These are phyloP conservation scores for Drosophila eugracilis DNA, from an alignment of 1,140 invertebrate species.

Conservation along the genomic window DNA sequence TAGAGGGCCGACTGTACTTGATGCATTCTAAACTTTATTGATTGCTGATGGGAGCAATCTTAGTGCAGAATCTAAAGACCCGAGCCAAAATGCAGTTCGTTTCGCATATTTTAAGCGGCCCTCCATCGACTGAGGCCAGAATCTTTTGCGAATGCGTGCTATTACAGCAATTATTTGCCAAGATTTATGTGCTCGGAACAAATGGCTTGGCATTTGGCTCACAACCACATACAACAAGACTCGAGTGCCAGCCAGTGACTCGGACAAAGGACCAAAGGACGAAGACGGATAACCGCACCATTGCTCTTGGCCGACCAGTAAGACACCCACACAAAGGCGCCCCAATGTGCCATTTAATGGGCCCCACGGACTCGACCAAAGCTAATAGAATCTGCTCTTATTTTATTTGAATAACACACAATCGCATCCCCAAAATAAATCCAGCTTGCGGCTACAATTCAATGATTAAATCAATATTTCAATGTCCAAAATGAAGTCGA, in stretches of 20 bases:
- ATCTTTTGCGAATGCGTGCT: slow-evolving; percentile 45
- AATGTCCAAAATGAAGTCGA: slow-evolving; percentile 21
- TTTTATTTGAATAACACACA: slow-evolving; percentile 9
- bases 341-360: slow-evolving; percentile 23
- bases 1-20: not conserved
- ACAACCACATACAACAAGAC: slow-evolving; percentile 13
- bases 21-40: slow-evolving; percentile 65
- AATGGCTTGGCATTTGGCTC: slow-evolving; percentile 68
- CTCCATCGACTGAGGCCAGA: slow-evolving; percentile 50
- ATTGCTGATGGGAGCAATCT: slow-evolving; percentile 71
- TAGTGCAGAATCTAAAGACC: slow-evolving; percentile 60
- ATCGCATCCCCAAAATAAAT: slow-evolving; percentile 7
- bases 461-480: slow-evolving; percentile 42
- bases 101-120: slow-evolving; percentile 65
- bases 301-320: slow-evolving; percentile 21
- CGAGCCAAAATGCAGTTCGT: slow-evolving; percentile 47
- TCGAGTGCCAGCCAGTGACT: slow-evolving; percentile 10
- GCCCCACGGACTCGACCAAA: slow-evolving; percentile 7
- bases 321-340: slow-evolving; percentile 31
- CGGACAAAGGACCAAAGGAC: slow-evolving; percentile 26
- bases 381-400: slow-evolving; percentile 31
- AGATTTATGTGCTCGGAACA: slow-evolving; percentile 71
- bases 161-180: slow-evolving; percentile 49
- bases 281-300: slow-evolving; percentile 48
- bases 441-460: slow-evolving; percentile 23